Percentiles rank a stretch among this genome's conserved stretches.
Conservation (phyloP, 2,113 vertebrate genomes). For the Drymodes brunneopygia region DNA sequence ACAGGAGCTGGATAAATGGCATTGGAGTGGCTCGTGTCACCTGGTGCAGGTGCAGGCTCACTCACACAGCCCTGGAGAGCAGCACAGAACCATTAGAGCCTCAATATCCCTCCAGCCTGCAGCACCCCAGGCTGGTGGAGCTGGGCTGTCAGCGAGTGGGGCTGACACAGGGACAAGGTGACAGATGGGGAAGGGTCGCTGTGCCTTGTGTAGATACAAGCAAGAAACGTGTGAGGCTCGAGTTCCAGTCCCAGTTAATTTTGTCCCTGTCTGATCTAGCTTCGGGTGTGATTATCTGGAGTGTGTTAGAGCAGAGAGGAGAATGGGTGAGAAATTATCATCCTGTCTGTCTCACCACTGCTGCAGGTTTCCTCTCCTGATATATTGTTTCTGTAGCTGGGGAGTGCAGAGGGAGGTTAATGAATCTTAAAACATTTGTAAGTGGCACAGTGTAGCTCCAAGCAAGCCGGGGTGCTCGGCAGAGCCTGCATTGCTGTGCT, state of each 20-base stretch:
- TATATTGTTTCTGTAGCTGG: neutral
- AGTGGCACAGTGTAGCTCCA: constrained; percentile 16
- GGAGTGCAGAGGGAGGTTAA: constrained; percentile 32
- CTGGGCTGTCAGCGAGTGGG: neutral
- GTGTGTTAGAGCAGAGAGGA: constrained; percentile 19
- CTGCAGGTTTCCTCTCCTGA: constrained; percentile 33
- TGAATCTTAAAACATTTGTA: constrained; percentile 44
- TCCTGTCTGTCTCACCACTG: constrained; percentile 12
- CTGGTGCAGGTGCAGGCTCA: neutral
- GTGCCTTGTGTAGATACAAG: constrained; percentile 1
- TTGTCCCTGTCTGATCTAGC: constrained; percentile 40
- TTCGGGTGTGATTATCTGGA: constrained; percentile 18
- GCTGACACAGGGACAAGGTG: neutral
- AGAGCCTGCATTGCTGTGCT: neutral
- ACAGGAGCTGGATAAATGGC: accelerated
- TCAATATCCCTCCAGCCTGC: neutral
- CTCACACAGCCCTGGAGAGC: accelerated
- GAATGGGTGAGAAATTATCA: constrained; percentile 33
- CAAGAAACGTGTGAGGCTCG: neutral
- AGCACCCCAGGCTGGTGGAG: neutral
- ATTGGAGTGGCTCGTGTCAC: accelerated
- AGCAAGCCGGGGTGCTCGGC: neutral
- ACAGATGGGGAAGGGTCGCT: neutral
- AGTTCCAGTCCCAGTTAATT: neutral
- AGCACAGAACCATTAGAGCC: neutral